phyloP scores from a whole-genome alignment of 1,140 invertebrate species.

The Galleria mellonella region DNA sequence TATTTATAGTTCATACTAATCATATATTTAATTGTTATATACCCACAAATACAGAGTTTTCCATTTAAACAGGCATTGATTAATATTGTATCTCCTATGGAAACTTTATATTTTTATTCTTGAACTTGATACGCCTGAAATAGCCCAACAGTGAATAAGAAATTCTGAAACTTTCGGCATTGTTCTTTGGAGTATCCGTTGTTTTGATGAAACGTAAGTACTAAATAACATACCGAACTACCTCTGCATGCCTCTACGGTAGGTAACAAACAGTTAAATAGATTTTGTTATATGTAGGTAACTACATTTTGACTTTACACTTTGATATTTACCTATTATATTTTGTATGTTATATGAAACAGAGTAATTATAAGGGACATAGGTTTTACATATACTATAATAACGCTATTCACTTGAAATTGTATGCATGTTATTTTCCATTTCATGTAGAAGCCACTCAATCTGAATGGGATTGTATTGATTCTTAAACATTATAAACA shows the following conservation, averaged over 20 bases:
- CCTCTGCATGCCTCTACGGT: conserved; percentile 64
- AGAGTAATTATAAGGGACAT: conserved; percentile 51
- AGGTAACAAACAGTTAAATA: conserved; percentile 46
- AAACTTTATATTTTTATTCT: too few relatives aligned
- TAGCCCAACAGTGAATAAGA: too few relatives aligned
- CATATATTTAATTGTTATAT: too few relatives aligned
- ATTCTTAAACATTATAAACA: conserved; percentile 57
- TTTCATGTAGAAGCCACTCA: conserved; percentile 48
- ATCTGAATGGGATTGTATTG: conserved; percentile 44
- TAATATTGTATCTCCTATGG: too few relatives aligned
- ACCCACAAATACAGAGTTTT: too few relatives aligned
- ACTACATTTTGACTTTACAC: conserved; percentile 25
- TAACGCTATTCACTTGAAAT: conserved; percentile 29
- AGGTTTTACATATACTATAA: conserved; percentile 47
- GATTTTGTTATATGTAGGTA: conserved; percentile 51
- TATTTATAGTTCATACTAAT: too few relatives aligned
- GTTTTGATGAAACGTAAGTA: background rate
- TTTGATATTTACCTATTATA: conserved; percentile 27
- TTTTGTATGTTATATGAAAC: conserved; percentile 61
- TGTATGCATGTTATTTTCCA: conserved; percentile 50
- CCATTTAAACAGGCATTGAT: too few relatives aligned
- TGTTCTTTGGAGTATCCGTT: too few relatives aligned
- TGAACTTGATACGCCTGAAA: too few relatives aligned
- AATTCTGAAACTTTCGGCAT: too few relatives aligned
- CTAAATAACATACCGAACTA: conserved; percentile 56